A percentile compares a stretch with the other conserved stretches of the same genome.
Conservation (phyloP, 2,113 vertebrate genomes). For the Sceloporus undulatus region DNA sequence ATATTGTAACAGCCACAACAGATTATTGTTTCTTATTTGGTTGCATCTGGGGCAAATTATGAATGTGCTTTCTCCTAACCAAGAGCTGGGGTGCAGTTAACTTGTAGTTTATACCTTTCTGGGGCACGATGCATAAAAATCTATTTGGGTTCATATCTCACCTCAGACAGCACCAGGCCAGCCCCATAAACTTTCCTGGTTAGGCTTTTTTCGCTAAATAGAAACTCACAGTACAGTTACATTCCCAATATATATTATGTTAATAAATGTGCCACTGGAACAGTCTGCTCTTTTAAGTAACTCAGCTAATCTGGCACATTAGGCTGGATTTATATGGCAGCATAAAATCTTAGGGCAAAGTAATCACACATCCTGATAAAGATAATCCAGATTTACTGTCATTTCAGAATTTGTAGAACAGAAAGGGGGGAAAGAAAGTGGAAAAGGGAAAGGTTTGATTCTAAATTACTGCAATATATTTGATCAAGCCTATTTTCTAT, state of each 20-base stretch:
- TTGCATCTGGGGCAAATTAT: slow-evolving; percentile 61
- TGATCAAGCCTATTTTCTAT: slow-evolving; percentile 6
- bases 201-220: slow-evolving; percentile 45
- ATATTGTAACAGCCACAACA: background rate
- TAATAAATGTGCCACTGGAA: slow-evolving; percentile 69
- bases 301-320: slow-evolving; percentile 63
- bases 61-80: slow-evolving; percentile 34
- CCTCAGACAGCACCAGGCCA: slow-evolving; percentile 20
- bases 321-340: slow-evolving; percentile 60
- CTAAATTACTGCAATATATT: slow-evolving; percentile 29
- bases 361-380: slow-evolving; percentile 47
- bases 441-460: slow-evolving; percentile 24
- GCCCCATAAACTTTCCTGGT: slow-evolving; percentile 47
- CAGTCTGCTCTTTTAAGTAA: slow-evolving; percentile 63
- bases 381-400: slow-evolving; percentile 53
- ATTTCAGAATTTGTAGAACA: slow-evolving; percentile 41
- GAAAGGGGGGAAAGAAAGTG: background rate
- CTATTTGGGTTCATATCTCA: slow-evolving; percentile 59
- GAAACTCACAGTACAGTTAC: slow-evolving; percentile 58
- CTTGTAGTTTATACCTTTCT: slow-evolving; percentile 56
- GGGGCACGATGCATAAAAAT: slow-evolving; percentile 56
- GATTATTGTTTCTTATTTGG: slow-evolving; percentile 44
- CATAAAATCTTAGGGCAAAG: slow-evolving; percentile 51
- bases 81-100: slow-evolving; percentile 25
- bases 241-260: slow-evolving; percentile 59